Evolutionary conservation across 2,888 invertebrate genomes (phyloP).

Genomic region (Dinocampus coccinellae): DNA sequence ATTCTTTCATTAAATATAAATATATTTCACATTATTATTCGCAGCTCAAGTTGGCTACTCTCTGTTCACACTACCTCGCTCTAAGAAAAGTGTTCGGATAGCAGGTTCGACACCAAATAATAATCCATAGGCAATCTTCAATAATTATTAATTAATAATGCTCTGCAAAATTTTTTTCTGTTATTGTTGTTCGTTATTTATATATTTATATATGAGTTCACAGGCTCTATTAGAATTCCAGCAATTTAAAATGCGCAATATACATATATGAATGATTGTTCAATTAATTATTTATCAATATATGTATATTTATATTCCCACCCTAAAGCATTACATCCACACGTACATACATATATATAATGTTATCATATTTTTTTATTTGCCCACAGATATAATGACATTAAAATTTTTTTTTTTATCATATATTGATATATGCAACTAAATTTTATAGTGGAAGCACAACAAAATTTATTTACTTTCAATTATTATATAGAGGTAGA

Average conservation of each 20-base stretch:
- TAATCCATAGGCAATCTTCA: conserved; percentile 50
- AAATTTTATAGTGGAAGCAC: conserved; percentile 2
- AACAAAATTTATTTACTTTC: neutral
- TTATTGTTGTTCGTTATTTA: conserved; percentile 49
- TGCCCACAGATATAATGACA: neutral
- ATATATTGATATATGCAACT: conserved; percentile 19
- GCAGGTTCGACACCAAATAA: conserved; percentile 60
- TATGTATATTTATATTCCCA: neutral
- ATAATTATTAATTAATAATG: conserved; percentile 33
- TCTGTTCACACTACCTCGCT: conserved; percentile 62
- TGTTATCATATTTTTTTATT: neutral
- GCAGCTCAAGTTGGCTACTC: conserved; percentile 63
- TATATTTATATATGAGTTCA: conserved; percentile 43
- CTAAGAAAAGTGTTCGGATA: conserved; percentile 64
- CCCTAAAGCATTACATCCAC: conserved; percentile 40
- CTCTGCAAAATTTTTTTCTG: conserved; percentile 51
- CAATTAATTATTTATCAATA: conserved; percentile 3
- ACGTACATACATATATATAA: too few species aligned
- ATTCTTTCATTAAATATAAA: conserved; percentile 2
- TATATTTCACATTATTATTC: conserved; percentile 54
- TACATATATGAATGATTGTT: neutral
- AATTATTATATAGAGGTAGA: neutral
- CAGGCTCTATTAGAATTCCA: conserved; percentile 46
- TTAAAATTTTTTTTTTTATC: neutral
- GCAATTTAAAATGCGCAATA: conserved; percentile 24